phyloP scores from a whole-genome alignment of 2,888 invertebrate genomes.

The Osedax fenrisi region DNA sequence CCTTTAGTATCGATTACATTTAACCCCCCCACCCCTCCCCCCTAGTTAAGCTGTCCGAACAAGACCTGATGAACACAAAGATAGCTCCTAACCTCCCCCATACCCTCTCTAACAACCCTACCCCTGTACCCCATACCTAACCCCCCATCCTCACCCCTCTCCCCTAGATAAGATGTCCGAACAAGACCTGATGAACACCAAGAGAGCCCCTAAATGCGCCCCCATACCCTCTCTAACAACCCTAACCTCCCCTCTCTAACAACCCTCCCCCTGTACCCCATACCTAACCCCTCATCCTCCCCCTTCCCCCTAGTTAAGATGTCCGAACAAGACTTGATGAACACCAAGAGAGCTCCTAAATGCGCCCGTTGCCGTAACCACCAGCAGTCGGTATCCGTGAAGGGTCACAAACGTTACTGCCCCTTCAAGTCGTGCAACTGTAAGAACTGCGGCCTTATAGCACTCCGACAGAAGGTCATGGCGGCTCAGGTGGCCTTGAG shows the following conservation, averaged over 20 bases:
- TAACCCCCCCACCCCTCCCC: no score
- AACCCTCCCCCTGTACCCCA: no score
- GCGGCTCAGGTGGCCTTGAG: slow-evolving; percentile 7
- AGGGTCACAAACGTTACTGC: slow-evolving; percentile 13
- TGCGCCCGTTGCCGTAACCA: slow-evolving; percentile 12
- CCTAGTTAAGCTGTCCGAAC: background rate
- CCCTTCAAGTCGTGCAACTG: slow-evolving; percentile 9
- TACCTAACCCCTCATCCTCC: no score
- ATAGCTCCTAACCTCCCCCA: slow-evolving; percentile 8
- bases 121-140: no score
- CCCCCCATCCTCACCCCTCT: no score
- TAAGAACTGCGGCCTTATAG: slow-evolving; percentile 6
- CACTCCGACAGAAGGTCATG: slow-evolving; percentile 12
- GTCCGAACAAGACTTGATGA: background rate
- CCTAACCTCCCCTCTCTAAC: no score
- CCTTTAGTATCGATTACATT: no score
- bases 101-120: no score
- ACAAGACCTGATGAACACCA: background rate
- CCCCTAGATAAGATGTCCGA: background rate
- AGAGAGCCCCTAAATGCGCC: slow-evolving; percentile 9
- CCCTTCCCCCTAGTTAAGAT: background rate
- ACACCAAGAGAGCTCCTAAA: slow-evolving; percentile 4
- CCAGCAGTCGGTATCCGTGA: slow-evolving; percentile 6
- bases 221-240: no score
- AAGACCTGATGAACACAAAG: background rate